Conservation (phyloP, 2,113 vertebrate species). For the Ailuropoda melanoleuca region DNA sequence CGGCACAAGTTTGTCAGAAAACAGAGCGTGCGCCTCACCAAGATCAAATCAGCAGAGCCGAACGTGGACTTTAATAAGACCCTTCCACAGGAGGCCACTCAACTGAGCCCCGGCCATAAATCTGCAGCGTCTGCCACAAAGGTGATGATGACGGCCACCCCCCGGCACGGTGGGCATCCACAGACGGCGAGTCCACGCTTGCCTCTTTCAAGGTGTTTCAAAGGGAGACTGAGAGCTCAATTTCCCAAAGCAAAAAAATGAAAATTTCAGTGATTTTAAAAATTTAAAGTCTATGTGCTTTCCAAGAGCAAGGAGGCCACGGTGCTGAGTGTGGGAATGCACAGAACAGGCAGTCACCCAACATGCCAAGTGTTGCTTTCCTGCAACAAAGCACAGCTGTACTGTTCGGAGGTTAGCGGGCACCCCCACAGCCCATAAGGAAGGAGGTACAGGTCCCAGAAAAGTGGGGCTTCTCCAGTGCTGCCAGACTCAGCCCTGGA, state of each 20-base stretch:
- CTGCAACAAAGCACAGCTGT: background rate
- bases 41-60: slow-evolving; percentile 55
- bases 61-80: slow-evolving; percentile 66
- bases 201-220: background rate
- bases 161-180: background rate
- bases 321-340: fast-evolving
- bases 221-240: background rate
- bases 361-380: fast-evolving
- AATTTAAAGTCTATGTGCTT: background rate
- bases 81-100: slow-evolving; percentile 11
- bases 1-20: slow-evolving; percentile 33
- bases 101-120: slow-evolving; percentile 28
- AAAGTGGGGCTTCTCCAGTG: background rate
- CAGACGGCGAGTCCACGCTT: too few species aligned
- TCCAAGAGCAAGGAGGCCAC: background rate
- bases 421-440: fast-evolving
- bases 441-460: fast-evolving
- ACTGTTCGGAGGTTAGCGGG: fast-evolving
- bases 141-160: background rate
- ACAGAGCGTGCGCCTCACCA: slow-evolving; percentile 49
- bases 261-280: background rate
- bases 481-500: background rate
- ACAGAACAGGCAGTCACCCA: fast-evolving
- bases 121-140: slow-evolving; percentile 36
- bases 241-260: background rate